Base-by-base conservation (phyloP, 2,888 invertebrate species). In the Nomada fucata region DNA sequence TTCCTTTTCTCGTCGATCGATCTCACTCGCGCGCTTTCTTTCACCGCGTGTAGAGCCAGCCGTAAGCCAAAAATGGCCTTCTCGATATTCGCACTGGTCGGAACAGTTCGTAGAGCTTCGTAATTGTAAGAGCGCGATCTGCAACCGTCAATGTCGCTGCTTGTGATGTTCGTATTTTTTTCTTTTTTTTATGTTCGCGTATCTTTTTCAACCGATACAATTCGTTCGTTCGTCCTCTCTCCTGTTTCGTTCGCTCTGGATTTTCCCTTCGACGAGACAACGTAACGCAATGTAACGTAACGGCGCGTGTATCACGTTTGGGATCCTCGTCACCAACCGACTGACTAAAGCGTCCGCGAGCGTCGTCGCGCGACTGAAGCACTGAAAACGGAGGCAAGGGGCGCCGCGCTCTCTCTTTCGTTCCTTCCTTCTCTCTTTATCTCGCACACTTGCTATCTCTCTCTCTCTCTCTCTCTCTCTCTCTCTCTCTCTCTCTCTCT, bases 301-400 rank as follows among this genome's bases (percentile, higher is more conserved):
- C 83, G 76, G 42, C 82, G 83, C 84, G 87, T 82, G 82, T 86
- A 86, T 79, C 87, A 79, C 88, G 88, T 88, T 84, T 79, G 74
- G 73, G 79, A 80, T 80, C 81, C 52, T 79, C 80, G 88, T 88
- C 82, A 87, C 88, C 86, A 86, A 82, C 88, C 79, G 88, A 90
- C 88, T 87, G 84, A 88, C 83, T 85, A 75, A 82, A 86, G 76
- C 82, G 82, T 79, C 82, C 85, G 83, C 83, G 86, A 86, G 88
- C 88, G 87, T 86, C 89, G 90, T 90, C 90, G 89, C 87, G 85
- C 90, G 94, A 94, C 94, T 94, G 92, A 94, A 90, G 91, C 88
- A 88, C 87, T 88, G 88, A 84, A 85, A 87, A 86, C 83, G 86
- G 76, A 57, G 79, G 88, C 84, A 83, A 88, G 84, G 82, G 88